Conservation (phyloP, 2,888 invertebrate genomes). For the Laothoe populi region DNA sequence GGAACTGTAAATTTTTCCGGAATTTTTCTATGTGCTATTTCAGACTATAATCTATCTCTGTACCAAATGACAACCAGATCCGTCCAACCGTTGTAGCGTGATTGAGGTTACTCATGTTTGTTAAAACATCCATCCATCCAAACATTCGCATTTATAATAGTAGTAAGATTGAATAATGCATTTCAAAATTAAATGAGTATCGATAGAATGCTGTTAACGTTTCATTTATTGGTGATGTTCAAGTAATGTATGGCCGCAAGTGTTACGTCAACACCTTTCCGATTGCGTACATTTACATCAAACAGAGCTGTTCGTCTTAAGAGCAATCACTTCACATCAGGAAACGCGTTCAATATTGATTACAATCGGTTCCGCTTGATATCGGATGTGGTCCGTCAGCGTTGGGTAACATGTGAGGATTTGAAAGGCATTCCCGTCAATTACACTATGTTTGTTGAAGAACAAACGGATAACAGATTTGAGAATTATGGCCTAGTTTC, state of each 20-base stretch:
- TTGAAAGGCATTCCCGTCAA: slow-evolving; percentile 30
- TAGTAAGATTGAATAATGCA: no score
- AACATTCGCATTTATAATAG: no score
- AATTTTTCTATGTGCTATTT: no score
- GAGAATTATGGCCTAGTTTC: not conserved
- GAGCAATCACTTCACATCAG: slow-evolving; percentile 31
- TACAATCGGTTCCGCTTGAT: slow-evolving; percentile 24
- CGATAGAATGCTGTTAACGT: no score
- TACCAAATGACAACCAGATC: no score
- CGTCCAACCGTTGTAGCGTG: no score
- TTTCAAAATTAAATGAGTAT: no score
- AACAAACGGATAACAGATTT: not conserved
- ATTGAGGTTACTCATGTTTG: no score
- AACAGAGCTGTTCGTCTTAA: slow-evolving; percentile 37
- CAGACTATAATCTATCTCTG: no score
- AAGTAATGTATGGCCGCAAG: slow-evolving; percentile 30
- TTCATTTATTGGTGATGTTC: slow-evolving; percentile 32
- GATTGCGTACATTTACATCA: slow-evolving; percentile 35
- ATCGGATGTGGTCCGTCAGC: slow-evolving; percentile 35
- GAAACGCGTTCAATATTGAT: slow-evolving; percentile 33
- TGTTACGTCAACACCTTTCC: slow-evolving; percentile 38
- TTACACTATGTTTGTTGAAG: not conserved
- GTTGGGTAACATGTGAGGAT: slow-evolving; percentile 34
- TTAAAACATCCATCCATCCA: no score
- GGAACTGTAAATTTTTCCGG: no score